Evolutionary conservation across 1,140 invertebrate species (phyloP).

Genomic region (Ips typographus): DNA sequence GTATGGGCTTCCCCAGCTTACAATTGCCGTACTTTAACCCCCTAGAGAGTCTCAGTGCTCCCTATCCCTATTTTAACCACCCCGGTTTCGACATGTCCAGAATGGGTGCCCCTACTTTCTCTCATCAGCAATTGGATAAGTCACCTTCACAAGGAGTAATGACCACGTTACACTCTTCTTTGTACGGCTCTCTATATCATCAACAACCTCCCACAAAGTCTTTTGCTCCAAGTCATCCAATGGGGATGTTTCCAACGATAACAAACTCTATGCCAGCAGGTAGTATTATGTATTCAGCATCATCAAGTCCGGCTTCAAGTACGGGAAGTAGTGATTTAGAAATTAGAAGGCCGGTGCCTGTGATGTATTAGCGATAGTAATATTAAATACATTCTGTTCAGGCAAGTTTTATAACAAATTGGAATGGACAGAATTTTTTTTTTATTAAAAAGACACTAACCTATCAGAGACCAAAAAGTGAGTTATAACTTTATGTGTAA

Average conservation of each 20-base stretch:
- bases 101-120: conserved; percentile 49
- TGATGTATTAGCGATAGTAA: conserved; percentile 55
- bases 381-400: too few relatives aligned
- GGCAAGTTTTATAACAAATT: too few relatives aligned
- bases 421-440: too few relatives aligned
- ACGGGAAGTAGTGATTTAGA: conserved; percentile 54
- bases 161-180: conserved; percentile 58
- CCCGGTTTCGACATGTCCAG: conserved; percentile 64
- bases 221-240: conserved; percentile 46
- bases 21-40: conserved; percentile 62
- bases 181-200: conserved; percentile 62
- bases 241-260: conserved; percentile 40
- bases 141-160: conserved; percentile 45
- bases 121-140: conserved; percentile 49
- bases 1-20: conserved; percentile 60
- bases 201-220: conserved; percentile 43
- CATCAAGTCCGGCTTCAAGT: conserved; percentile 55
- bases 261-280: conserved; percentile 49
- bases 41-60: conserved; percentile 56
- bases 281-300: conserved; percentile 53
- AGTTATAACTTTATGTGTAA: too few relatives aligned
- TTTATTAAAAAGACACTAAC: too few relatives aligned
- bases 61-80: conserved; percentile 62
- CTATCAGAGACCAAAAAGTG: too few relatives aligned
- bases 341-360: conserved; percentile 59